Evolutionary conservation across 2,888 invertebrate genomes (phyloP), one percentile per base, ranked within the genome.

Genomic region (Netelia virgata): DNA sequence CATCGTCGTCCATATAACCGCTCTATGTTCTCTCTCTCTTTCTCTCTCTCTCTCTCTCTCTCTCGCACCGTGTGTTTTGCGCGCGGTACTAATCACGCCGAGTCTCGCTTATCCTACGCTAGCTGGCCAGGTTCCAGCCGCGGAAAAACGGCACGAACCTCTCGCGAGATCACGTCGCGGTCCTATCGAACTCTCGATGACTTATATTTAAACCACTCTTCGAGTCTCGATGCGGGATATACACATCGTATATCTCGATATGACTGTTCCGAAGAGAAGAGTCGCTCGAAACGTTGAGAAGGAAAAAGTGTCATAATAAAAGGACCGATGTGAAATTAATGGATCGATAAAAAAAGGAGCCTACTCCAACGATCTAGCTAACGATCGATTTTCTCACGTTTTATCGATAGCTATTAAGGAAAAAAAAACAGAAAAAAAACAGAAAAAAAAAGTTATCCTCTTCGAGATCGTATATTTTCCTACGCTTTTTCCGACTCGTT

Each of bases 111-210:
- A 72, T 74, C 81, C 84, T 84, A 72, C 61, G 55, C 78, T 68
- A 75, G 64, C 70, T 80, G 86, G 82, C 84, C 69, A 74, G 36
- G 72, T 84, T 83, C 73, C 84, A 85, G 77, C 77, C 72, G 64
- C 73, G 68, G 36, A 79, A 78, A 84, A 84, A 84, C 78, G 70
- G 84, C 90, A 89, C 90, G 88, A 88, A 78, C 75, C 78, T 77
- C 76, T 69, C 75, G 69, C 64, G 89, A 20, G 63, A 53, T 63
- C 73, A 41, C 84, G 57, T 68, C 61, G 81, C 63, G 69, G 81
- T 77, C 88, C 90, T 90, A 92, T 93, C 91, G 90, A 92, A 92
- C 89, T 88, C 89, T 89, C 88, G 89, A 91, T 89, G 89, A 88
- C 88, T 91, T 91, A 91, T 90, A 91, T 91, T 91, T 88, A 82